Percentiles rank a stretch among this genome's conserved stretches.
These are phyloP conservation scores for Cryptocephalus moraei DNA, from an alignment of 2,888 invertebrate species.

Conservation along the genomic window DNA sequence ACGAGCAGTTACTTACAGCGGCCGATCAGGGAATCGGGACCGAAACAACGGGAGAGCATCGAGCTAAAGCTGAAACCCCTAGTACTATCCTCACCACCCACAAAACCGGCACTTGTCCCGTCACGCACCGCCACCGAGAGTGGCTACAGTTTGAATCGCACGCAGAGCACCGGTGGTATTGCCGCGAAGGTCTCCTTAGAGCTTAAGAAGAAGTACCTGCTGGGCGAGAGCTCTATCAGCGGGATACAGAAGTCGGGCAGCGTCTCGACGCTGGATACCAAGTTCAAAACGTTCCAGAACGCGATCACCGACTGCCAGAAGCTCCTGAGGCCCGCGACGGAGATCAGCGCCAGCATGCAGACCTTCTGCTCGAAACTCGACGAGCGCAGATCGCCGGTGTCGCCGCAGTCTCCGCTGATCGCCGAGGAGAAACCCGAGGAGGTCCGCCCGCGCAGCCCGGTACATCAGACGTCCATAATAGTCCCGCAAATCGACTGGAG, in stretches of 20 bases:
- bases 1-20: constrained; percentile 41
- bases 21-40: constrained; percentile 32
- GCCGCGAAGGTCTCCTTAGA: constrained; percentile 81
- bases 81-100: constrained; percentile 23
- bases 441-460: constrained; percentile 49
- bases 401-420: background rate
- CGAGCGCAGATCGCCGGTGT: constrained; percentile 31
- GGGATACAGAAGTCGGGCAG: constrained; percentile 74
- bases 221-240: constrained; percentile 58
- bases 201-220: constrained; percentile 72
- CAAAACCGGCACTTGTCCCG: constrained; percentile 24
- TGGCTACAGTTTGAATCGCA: constrained; percentile 71
- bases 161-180: constrained; percentile 78
- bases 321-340: constrained; percentile 64
- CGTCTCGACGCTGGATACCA: constrained; percentile 73
- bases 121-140: constrained; percentile 28
- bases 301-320: constrained; percentile 85
- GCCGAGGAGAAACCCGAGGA: constrained; percentile 32
- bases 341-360: constrained; percentile 56
- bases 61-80: constrained; percentile 38
- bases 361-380: constrained; percentile 45
- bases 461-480: constrained; percentile 53
- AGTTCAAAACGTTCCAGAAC: constrained; percentile 72
- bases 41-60: constrained; percentile 23
- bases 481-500: constrained; percentile 53